Base-by-base conservation (phyloP, 2,797 vertebrate species). In the Natrix natrix region DNA sequence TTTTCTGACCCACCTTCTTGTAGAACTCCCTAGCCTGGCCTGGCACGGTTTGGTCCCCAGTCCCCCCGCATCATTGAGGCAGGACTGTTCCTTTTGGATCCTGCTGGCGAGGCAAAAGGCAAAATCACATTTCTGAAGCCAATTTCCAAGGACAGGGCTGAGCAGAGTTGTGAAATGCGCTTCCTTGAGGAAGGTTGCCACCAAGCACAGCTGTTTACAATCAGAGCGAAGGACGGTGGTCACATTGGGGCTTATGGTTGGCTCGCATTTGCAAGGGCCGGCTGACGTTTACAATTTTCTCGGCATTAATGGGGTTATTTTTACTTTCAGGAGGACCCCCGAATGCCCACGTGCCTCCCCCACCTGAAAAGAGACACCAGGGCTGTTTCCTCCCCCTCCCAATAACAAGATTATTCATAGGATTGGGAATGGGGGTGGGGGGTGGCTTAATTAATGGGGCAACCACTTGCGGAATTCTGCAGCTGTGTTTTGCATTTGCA, bases 181-280 rank as follows among this genome's bases (percentile, higher is more conserved):
- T 89, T 26, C 93, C 10, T 16, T 86, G 93, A 3, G 28, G 8
- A 88, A 89, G 95, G 94, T 94, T 95, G 91, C 95, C 86, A 87
- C 13, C 90, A 94, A 93, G 16, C 59, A 22, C 96, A 97, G 96
- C 96, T 97, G 97, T 96, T 97, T 96, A 95, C 94, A 96, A 95
- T 97, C 92, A 97, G 60, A 89, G 26, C 32, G 0, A 91, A 22
- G 92, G 93, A 95, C 56, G 89, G 94, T 66, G 90, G 89, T 97
- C 96, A 94, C 95, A 66, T 95, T 97, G 96, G 96, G 96, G 96
- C 97, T 94, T 94, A 92, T 88, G 96, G 97, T 94, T 96, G 92
- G 28, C 96, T 95, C 87, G 8, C 95, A 96, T 96, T 96, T 94
- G 91, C 4, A 0, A 55, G 95, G 92, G 95, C 88, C 89, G 48